Base-by-base conservation (phyloP, 2,113 vertebrate species). In the Hippocampus zosterae region DNA sequence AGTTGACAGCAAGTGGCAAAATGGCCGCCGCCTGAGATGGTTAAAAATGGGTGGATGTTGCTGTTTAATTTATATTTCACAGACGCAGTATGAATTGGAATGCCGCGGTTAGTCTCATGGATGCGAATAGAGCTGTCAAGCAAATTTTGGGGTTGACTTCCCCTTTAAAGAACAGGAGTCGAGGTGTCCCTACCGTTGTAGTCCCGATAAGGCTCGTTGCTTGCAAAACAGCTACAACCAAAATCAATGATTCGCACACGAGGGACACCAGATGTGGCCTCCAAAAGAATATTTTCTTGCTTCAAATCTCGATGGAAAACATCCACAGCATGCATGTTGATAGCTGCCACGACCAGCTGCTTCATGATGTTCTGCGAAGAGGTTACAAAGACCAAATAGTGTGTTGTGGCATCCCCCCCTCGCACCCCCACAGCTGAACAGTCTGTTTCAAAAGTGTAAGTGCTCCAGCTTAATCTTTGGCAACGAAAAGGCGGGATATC, bases 261-360 rank as follows among this genome's bases (percentile, higher is more conserved):
- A 1, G 65, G 65, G 19, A 53, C 65, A 2, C 65, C 33, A 5
- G 65, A 67, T 1, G 27, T 53, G 16, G 33, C 48, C 21, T 67
- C 65, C 16, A 67, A 5, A 3, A 67, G 48, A 40, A 67, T 40
- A 33, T 67, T 67, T 40, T 52, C 65, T 53, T 53, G 29, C 21
- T 67, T 67, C 10, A 67, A 40, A 40, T 67, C 65, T 67, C 65
- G 65, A 53, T 67, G 65, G 25, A 67, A 67, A 12, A 67, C 65
- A 23, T 53, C 19, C 50, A 53, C 50, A n/a, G 44, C 29, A 21
- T 53, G 65, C 65, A 67, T 53, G 11, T 55, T 40, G 21, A 52
- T 67, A 3, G 65, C 65, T 40, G 65, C 65, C 1, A 15, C 65
- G 18, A 67, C 65, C 44, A 67, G 33, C 65, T 67, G 65, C 16